These are phyloP conservation scores for Calliphora vicina DNA, from an alignment of 1,140 invertebrate genomes.

Conservation along the genomic window DNA sequence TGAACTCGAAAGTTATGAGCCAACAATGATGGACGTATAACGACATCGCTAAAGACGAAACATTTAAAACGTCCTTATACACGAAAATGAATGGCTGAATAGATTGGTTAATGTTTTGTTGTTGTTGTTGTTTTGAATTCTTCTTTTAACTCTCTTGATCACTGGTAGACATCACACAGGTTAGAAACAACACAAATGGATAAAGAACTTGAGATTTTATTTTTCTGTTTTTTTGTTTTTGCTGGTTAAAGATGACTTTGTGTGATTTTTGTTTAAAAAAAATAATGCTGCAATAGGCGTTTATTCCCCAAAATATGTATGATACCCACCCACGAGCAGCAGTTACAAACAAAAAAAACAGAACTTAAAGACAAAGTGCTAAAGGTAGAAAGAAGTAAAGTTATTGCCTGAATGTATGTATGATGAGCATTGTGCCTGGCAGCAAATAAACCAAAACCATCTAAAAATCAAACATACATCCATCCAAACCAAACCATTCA, in stretches of 20 bases:
- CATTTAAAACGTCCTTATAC: slow-evolving; percentile 32
- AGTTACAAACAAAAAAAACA: slow-evolving; percentile 10
- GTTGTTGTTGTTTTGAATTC: background rate
- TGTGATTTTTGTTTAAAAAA: background rate
- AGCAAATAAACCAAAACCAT: background rate
- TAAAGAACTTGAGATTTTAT: slow-evolving; percentile 14
- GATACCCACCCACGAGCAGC: slow-evolving; percentile 29
- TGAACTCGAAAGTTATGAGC: slow-evolving; percentile 32
- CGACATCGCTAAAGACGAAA: slow-evolving; percentile 34
- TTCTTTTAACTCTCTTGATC: background rate
- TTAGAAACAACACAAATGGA: slow-evolving; percentile 19
- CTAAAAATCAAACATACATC: slow-evolving; percentile 10
- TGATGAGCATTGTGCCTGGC: slow-evolving; percentile 16
- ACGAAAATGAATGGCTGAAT: slow-evolving; percentile 5
- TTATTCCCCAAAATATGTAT: slow-evolving; percentile 32
- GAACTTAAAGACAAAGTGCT: background rate
- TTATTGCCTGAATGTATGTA: slow-evolving; percentile 13
- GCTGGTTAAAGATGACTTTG: slow-evolving; percentile 24
- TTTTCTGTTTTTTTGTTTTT: background rate
- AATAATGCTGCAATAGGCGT: slow-evolving; percentile 25
- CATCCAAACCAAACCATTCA: background rate
- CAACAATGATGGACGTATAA: slow-evolving; percentile 35
- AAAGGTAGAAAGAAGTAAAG: background rate
- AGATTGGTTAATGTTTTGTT: background rate
- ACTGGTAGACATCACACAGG: slow-evolving; percentile 14